Percentiles rank a stretch among this genome's conserved stretches.
Evolutionary conservation across 2,113 vertebrate genomes (phyloP).

Genomic region (Anser brachyrhynchus): DNA sequence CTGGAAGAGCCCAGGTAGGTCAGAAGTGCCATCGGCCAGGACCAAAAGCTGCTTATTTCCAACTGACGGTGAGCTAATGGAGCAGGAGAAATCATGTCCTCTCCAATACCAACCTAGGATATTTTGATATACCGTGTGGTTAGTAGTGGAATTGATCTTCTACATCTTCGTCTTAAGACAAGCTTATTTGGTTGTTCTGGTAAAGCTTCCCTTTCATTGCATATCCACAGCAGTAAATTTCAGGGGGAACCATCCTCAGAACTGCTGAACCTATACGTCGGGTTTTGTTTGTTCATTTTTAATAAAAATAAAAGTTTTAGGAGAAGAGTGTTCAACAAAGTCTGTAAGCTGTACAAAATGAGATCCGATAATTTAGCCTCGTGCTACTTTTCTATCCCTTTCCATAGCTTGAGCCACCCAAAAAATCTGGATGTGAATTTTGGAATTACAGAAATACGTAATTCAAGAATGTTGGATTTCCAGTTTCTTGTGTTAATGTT

Average conservation of each 20-base stretch:
- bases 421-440: neutral
- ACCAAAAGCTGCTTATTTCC: neutral
- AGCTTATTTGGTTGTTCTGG: accelerated
- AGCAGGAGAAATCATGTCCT: accelerated
- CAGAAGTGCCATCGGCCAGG: neutral
- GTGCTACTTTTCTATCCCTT: neutral
- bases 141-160: accelerated
- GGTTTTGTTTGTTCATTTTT: neutral
- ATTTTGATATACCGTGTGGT: accelerated
- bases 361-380: neutral
- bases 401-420: neutral
- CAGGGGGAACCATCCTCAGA: accelerated
- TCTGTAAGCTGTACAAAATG: neutral
- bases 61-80: accelerated
- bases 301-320: neutral
- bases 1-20: neutral
- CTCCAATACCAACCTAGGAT: neutral
- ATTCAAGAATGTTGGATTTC: neutral
- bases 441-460: neutral
- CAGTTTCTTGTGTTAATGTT: neutral
- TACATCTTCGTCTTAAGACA: neutral
- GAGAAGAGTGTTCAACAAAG: neutral
- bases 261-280: neutral
- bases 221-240: accelerated
- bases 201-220: neutral